A percentile compares a stretch with the other conserved stretches of the same genome.
These are phyloP conservation scores for Parnassius mnemosyne DNA, from an alignment of 2,888 invertebrate species.

Conservation along the genomic window DNA sequence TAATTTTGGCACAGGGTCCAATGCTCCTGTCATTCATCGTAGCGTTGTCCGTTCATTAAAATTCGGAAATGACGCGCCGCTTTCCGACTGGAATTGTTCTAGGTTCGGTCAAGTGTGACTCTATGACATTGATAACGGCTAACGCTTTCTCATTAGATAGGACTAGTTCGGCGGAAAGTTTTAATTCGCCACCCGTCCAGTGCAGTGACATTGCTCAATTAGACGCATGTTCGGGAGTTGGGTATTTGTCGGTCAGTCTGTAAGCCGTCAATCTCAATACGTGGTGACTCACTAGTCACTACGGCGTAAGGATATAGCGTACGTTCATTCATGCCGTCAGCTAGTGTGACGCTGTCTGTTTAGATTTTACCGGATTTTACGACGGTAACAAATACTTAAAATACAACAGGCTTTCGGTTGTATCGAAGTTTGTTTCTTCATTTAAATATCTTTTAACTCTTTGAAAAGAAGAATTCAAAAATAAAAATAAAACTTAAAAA, in stretches of 20 bases:
- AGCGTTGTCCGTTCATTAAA: constrained; percentile 53
- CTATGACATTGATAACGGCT: constrained; percentile 48
- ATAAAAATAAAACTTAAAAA: no score
- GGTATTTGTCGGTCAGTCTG: constrained; percentile 54
- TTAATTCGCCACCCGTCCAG: constrained; percentile 50
- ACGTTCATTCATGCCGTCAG: constrained; percentile 59
- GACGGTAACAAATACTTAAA: not conserved
- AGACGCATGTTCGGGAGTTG: constrained; percentile 47
- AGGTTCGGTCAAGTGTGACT: constrained; percentile 63
- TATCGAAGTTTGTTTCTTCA: no score
- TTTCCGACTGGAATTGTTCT: constrained; percentile 64
- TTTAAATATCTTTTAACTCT: no score
- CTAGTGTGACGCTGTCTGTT: constrained; percentile 14
- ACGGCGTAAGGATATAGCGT: constrained; percentile 44
- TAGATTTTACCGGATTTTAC: constrained; percentile 14
- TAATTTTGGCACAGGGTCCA: constrained; percentile 69
- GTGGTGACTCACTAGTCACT: constrained; percentile 48
- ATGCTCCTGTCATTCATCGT: constrained; percentile 68
- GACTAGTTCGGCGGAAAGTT: constrained; percentile 42
- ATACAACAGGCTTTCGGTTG: no score
- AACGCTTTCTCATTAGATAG: constrained; percentile 54
- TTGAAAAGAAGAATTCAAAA: no score
- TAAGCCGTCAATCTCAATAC: constrained; percentile 65
- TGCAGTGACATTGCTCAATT: constrained; percentile 62
- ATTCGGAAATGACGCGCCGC: constrained; percentile 76